Percentiles rank a stretch among this genome's conserved stretches.
These are phyloP conservation scores for Gymnocheta viridis DNA, from an alignment of 2,888 invertebrate genomes.

Conservation along the genomic window DNA sequence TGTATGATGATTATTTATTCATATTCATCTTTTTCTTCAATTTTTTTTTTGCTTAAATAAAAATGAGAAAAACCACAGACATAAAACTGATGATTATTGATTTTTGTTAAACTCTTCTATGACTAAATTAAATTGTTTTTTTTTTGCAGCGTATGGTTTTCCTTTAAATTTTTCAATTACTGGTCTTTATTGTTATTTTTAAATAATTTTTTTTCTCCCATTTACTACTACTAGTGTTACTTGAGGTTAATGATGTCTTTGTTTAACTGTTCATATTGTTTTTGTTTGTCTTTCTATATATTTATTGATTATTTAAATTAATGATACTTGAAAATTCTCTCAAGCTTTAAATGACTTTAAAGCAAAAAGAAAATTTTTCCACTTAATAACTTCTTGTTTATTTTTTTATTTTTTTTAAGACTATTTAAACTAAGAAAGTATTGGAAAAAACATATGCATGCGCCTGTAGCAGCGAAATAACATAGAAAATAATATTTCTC, in stretches of 20 bases:
- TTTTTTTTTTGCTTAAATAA: not conserved
- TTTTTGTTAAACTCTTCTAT: constrained; percentile 23
- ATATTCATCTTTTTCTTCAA: constrained; percentile 44
- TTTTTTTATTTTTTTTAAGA: not conserved
- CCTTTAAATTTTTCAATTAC: not conserved
- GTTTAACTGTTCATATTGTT: constrained; percentile 58
- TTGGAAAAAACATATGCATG: not conserved
- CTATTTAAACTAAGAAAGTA: not conserved
- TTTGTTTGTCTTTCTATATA: constrained; percentile 40
- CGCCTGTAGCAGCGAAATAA: not conserved
- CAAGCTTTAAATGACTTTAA: constrained; percentile 34
- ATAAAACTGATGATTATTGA: constrained; percentile 47
- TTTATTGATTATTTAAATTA: constrained; percentile 69
- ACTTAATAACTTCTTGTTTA: not conserved
- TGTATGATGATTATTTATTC: not conserved
- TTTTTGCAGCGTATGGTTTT: constrained; percentile 29
- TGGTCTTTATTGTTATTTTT: constrained; percentile 13
- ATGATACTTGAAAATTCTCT: constrained; percentile 59
- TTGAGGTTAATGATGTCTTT: constrained; percentile 67
- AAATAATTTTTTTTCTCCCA: not conserved
- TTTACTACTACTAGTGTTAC: constrained; percentile 64
- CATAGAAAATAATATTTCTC: constrained; percentile 20
- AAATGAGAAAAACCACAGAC: not conserved
- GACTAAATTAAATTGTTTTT: constrained; percentile 63
- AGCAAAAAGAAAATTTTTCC: constrained; percentile 25